Evolutionary conservation across 2,888 invertebrate species (phyloP), one percentile per base, ranked within the genome.

Genomic region (Eumerus sabulonum): DNA sequence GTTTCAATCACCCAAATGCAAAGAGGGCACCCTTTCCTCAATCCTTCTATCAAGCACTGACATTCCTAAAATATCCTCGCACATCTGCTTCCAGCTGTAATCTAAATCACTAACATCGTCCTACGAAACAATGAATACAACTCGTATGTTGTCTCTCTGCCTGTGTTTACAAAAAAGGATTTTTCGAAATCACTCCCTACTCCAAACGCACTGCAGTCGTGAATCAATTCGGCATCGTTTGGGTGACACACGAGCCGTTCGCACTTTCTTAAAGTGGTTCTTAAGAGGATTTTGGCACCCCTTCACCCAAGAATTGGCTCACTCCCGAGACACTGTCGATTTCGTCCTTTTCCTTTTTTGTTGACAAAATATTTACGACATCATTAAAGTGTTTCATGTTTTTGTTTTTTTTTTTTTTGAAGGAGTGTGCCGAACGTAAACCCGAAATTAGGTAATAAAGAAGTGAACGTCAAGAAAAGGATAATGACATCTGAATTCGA

Each of bases 291-390:
- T 66, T 59, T 42, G 18, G 59, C 63, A 64, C 64, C 64, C 64
- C 44, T 60, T 64, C 53, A n/a, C 3, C n/a, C 11, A 18, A 18
- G 17, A 16, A 27, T 13, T 11, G 13, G 40, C 35, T 16, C 50
- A 59, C 45, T 59, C 45, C 51, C 59, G 35, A 44, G 48, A 62
- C n/a, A n/a, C 17, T 53, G 45, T 54, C 53, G 18, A 51, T 44
- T 60, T 47, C 9, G 47, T 70, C 54, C 70, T 70, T 70, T 57
- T n/a, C n/a, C 40, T 11, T 48, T 62, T 59, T 50, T 42, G 56
- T 73, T 82, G 76, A 76, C 79, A 81, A 66, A 83, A 83, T 81
- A 83, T 82, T 83, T 81, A 82, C 76, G 72, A 77, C 60, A 70
- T 48, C 68, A 82, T 76, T 76, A 71, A 74, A 44, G 63, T 53